Conservation (phyloP, 2,888 invertebrate species). For the Brachypalpus laphriformis region DNA sequence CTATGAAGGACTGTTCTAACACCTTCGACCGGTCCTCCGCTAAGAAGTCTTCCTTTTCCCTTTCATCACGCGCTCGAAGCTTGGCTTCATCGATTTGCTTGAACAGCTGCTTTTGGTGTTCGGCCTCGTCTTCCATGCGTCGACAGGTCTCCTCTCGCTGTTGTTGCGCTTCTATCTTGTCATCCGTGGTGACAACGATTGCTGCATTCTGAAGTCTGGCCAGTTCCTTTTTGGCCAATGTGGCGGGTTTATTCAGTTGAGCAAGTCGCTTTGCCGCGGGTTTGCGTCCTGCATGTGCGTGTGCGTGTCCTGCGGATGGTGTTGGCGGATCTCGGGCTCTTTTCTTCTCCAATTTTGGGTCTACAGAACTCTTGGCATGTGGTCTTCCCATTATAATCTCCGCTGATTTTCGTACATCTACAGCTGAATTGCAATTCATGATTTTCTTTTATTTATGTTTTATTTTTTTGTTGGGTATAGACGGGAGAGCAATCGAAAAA, state of each 20-base stretch:
- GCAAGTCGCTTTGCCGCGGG: background rate
- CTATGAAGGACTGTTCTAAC: conserved; percentile 84
- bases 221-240: conserved; percentile 84
- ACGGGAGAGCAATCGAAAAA: background rate
- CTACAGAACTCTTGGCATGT: conserved; percentile 3
- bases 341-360: background rate
- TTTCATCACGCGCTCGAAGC: conserved; percentile 76
- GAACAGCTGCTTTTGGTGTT: conserved; percentile 84
- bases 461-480: background rate
- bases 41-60: conserved; percentile 81
- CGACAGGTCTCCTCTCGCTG: conserved; percentile 82
- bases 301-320: conserved; percentile 21
- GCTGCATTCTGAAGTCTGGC: conserved; percentile 85
- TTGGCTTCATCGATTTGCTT: conserved; percentile 82
- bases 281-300: background rate
- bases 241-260: conserved; percentile 19
- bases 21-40: conserved; percentile 84
- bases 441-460: background rate
- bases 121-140: conserved; percentile 85
- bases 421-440: conserved; percentile 6
- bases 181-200: conserved; percentile 84
- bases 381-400: conserved; percentile 13
- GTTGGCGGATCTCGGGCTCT: conserved; percentile 60
- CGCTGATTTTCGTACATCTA: conserved; percentile 1
- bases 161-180: conserved; percentile 82